Conservation (phyloP, 2,888 invertebrate genomes). For the Lasioglossum figueresi region DNA sequence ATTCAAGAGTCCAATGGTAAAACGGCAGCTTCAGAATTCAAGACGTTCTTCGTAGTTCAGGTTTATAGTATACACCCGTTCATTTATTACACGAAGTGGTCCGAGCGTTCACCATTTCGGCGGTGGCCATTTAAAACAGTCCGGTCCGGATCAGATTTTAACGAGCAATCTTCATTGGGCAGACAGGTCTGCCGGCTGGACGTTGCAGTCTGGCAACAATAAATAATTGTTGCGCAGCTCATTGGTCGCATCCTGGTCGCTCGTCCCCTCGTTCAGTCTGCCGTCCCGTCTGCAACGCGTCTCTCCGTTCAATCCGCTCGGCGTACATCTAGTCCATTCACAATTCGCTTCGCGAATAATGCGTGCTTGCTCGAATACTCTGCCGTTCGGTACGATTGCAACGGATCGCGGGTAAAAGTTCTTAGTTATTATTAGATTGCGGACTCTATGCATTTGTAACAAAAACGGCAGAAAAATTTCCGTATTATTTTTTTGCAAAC, state of each 20-base stretch:
- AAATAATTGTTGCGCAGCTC: constrained; percentile 82
- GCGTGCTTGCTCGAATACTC: not conserved
- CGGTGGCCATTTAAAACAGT: constrained; percentile 41
- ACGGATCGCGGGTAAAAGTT: not conserved
- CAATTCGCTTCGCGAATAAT: not conserved
- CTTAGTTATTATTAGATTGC: not conserved
- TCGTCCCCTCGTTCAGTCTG: constrained; percentile 79
- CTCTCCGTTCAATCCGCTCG: constrained; percentile 69
- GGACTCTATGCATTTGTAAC: no score
- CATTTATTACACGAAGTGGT: not conserved
- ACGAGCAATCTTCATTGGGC: constrained; percentile 71
- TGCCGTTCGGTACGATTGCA: not conserved
- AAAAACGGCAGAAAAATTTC: no score
- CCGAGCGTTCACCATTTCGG: constrained; percentile 19
- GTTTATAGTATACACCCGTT: not conserved
- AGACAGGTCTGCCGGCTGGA: constrained; percentile 68
- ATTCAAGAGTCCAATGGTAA: not conserved
- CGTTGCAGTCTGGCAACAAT: constrained; percentile 79
- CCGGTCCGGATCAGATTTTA: constrained; percentile 59
- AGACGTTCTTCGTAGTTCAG: not conserved
- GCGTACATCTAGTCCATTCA: constrained; percentile 32
- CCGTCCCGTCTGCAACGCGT: constrained; percentile 75
- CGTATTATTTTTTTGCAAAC: no score
- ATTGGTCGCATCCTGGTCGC: constrained; percentile 82
- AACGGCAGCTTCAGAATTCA: not conserved